A percentile compares a stretch with the other conserved stretches of the same genome.
Conservation (phyloP, 2,888 invertebrate species). For the Quadriops clusia region DNA sequence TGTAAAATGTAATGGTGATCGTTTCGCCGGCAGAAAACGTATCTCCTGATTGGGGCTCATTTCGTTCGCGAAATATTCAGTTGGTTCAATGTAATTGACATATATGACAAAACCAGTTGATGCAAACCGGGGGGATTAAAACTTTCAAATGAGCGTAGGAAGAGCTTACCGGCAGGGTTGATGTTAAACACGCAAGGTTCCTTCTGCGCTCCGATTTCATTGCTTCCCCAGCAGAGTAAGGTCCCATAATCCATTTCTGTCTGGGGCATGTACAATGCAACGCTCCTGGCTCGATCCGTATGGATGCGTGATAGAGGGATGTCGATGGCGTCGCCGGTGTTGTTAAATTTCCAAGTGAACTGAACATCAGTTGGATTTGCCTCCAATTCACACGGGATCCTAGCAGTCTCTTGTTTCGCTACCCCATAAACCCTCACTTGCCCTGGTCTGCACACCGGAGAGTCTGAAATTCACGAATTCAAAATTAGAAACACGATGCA, state of each 20-base stretch:
- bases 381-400: slow-evolving; percentile 61
- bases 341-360: slow-evolving; percentile 69
- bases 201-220: slow-evolving; percentile 58
- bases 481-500: too few relatives aligned
- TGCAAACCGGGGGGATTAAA: slow-evolving; percentile 1
- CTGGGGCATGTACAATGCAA: slow-evolving; percentile 58
- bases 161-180: slow-evolving; percentile 54
- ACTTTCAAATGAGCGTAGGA: background rate
- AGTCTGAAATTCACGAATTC: slow-evolving; percentile 40
- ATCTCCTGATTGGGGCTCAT: too few relatives aligned
- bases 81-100: too few relatives aligned
- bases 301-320: slow-evolving; percentile 50
- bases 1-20: too few relatives aligned
- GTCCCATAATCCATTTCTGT: slow-evolving; percentile 65
- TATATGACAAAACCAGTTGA: too few relatives aligned
- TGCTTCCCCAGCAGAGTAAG: slow-evolving; percentile 60
- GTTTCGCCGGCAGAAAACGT: too few relatives aligned
- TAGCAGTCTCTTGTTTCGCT: slow-evolving; percentile 56
- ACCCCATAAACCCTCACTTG: slow-evolving; percentile 60
- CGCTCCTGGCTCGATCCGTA: slow-evolving; percentile 50
- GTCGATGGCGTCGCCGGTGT: slow-evolving; percentile 56
- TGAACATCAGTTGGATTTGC: slow-evolving; percentile 58
- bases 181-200: slow-evolving; percentile 64
- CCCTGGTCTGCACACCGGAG: slow-evolving; percentile 57
- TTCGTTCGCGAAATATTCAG: too few relatives aligned